Base-by-base conservation (phyloP, 2,113 vertebrate genomes). In the Nematolebias whitei region DNA sequence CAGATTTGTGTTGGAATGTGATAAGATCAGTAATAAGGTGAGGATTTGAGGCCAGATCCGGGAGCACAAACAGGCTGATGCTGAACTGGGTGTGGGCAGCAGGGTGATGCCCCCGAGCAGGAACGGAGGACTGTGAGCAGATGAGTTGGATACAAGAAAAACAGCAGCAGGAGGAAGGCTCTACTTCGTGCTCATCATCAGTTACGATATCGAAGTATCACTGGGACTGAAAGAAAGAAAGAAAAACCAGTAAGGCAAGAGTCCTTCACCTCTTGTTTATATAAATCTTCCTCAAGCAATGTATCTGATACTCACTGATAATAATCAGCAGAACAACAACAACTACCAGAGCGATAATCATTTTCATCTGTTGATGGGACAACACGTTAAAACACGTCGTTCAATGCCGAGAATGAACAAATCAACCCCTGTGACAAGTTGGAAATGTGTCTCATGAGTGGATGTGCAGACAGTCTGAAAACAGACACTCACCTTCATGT, bases 251-350 rank as follows among this genome's bases (percentile, higher is more conserved):
- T 63, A 16, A 22, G 12, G 7, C 2, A 23, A 39, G 49, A 35
- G 23, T 14, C 24, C 35, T 12, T n/a, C 16, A 3, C 0, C 6
- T 49, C 32, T 11, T 5, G 1, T 32, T 1, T 14, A 18, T 26
- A 12, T 24, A 22, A 40, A 54, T 6, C 9, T 2, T 0, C 32
- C 3, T 15, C 1, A 8, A 32, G 16, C n/a, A 14, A 32, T 7
- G 24, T 4, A 15, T 24, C 7, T n/a, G 9, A 76, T 73, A 96
- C 97, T 93, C 90, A 99, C 98, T 91, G 9, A 98, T 95, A 80
- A 98, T 96, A 70, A 99, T 94, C 2, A 99, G 93, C 83, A 98
- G 91, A 44, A 99, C 90, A 62, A 93, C 64, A 7, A 94, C 52
- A 0, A 94, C 94, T 39, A 96, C 95, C 89, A 96, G 81, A 0